A percentile compares a stretch with the other conserved stretches of the same genome.
Evolutionary conservation across 2,888 invertebrate species (phyloP).

Genomic region (Eumacrocentrus americanus): DNA sequence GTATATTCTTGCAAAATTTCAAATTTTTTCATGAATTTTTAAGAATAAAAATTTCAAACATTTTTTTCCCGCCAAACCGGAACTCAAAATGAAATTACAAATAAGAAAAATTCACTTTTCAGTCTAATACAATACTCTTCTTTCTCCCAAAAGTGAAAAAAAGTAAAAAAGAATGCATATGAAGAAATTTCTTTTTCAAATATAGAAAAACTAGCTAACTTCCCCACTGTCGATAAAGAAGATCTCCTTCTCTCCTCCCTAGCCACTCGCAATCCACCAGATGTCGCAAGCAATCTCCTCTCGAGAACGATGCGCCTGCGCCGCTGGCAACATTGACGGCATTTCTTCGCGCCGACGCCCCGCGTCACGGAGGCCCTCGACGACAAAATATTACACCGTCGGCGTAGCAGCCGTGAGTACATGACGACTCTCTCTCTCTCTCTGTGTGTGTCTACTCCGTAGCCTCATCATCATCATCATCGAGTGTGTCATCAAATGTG

Average conservation of each 20-base stretch:
- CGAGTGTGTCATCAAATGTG: constrained; percentile 8
- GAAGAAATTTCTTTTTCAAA: background rate
- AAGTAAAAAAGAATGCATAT: background rate
- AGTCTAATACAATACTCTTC: no score
- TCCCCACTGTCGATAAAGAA: background rate
- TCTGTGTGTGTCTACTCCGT: background rate
- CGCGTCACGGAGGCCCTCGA: constrained; percentile 6
- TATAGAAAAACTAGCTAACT: background rate
- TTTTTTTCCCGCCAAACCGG: no score
- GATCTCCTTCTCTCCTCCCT: background rate
- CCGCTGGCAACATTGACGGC: background rate
- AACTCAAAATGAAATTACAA: no score
- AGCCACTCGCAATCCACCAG: background rate
- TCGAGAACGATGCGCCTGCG: constrained; percentile 4
- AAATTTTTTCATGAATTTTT: no score
- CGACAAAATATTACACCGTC: constrained; percentile 23
- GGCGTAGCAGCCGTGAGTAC: constrained; percentile 20
- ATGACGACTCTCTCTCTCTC: background rate
- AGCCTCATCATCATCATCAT: constrained; percentile 2
- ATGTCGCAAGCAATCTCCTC: background rate
- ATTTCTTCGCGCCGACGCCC: constrained; percentile 27
- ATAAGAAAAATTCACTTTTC: no score
- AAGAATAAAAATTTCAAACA: no score
- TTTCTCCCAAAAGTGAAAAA: no score
- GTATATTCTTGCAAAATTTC: no score